A percentile compares a stretch with the other conserved stretches of the same genome.
phyloP scores from a whole-genome alignment of 2,113 vertebrate genomes.

The Pollimyrus isidori region DNA sequence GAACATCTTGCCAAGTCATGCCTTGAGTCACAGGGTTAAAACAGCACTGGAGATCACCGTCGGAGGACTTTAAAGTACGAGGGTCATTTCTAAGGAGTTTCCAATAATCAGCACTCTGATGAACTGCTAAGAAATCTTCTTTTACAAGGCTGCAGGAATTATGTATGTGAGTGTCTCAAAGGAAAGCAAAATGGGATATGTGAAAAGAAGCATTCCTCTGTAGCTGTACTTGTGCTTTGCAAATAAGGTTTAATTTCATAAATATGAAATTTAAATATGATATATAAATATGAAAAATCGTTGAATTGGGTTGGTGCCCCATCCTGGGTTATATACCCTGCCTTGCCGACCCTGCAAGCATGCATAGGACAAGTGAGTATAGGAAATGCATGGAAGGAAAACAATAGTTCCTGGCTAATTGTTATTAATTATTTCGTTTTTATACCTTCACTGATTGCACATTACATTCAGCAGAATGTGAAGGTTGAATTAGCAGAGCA shows the following conservation, averaged over 20 bases:
- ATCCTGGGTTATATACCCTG: not conserved
- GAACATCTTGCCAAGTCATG: constrained; percentile 19
- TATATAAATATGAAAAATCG: not conserved
- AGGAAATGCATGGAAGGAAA: not conserved
- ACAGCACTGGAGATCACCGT: not conserved
- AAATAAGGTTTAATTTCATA: not conserved
- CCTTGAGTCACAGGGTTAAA: constrained; percentile 10
- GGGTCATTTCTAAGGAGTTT: not conserved
- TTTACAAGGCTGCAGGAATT: not conserved
- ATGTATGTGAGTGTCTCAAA: not conserved
- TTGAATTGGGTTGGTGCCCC: not conserved
- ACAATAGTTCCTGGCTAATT: no score
- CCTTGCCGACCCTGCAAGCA: not conserved
- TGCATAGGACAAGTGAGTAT: not conserved
- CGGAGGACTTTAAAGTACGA: not conserved
- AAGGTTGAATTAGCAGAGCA: no score
- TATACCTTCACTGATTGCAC: no score
- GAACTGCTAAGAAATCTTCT: not conserved
- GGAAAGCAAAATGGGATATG: not conserved
- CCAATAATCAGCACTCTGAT: not conserved
- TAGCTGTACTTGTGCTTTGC: not conserved
- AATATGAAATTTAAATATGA: not conserved
- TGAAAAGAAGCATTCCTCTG: not conserved
- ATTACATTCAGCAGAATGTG: no score
- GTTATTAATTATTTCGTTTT: no score